Percentiles rank a stretch among this genome's conserved stretches.
These are phyloP conservation scores for Distichodus sexfasciatus DNA, from an alignment of 2,797 vertebrate species.

Conservation along the genomic window DNA sequence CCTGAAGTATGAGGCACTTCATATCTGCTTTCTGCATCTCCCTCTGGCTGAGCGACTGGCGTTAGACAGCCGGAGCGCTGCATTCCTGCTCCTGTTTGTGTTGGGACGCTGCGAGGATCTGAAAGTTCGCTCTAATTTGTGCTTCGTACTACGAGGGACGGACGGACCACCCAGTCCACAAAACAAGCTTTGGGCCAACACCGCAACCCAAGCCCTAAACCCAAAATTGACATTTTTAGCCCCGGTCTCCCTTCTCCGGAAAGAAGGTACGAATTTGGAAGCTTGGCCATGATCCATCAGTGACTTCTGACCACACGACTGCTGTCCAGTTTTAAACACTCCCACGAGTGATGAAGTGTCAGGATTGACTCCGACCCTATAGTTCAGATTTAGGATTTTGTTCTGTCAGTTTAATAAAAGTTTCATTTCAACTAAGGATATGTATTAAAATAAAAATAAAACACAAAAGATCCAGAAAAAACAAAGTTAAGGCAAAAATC, in stretches of 20 bases:
- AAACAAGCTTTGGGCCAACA: constrained; percentile 31
- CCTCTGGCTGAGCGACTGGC: constrained; percentile 19
- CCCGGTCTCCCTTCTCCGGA: background rate
- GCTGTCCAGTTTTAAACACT: constrained; percentile 39
- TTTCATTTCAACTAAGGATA: no score
- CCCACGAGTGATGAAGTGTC: constrained; percentile 37
- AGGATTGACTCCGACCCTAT: no score
- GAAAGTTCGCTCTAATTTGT: constrained; percentile 46
- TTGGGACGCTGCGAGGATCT: constrained; percentile 43
- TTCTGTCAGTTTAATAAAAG: no score
- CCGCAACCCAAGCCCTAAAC: constrained; percentile 28
- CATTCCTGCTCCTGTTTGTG: constrained; percentile 55
- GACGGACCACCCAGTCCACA: constrained; percentile 52
- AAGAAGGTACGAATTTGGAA: constrained; percentile 29
- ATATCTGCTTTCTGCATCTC: constrained; percentile 41
- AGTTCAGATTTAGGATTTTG: no score
- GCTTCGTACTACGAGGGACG: constrained; percentile 44
- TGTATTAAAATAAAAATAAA: no score
- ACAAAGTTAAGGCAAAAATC: no score
- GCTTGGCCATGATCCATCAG: background rate
- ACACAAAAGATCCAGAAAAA: no score
- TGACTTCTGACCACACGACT: background rate
- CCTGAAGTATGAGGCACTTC: constrained; percentile 34
- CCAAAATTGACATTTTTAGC: background rate
- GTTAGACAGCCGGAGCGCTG: constrained; percentile 36